A percentile compares a stretch with the other conserved stretches of the same genome.
phyloP scores from a whole-genome alignment of 2,797 vertebrate species.

The Artibeus lituratus region DNA sequence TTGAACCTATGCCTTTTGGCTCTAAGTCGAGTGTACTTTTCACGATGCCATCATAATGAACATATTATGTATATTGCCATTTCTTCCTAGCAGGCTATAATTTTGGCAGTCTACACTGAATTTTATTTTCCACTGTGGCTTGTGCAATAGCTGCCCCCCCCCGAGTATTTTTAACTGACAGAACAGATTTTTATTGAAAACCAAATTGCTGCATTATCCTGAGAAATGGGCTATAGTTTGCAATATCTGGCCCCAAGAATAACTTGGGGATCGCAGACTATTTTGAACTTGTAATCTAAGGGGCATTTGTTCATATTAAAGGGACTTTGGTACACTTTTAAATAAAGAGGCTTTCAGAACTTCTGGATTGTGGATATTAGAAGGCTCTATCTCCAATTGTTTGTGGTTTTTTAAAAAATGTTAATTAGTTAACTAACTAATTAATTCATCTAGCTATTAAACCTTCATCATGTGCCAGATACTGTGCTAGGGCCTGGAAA shows the following conservation, averaged over 20 bases:
- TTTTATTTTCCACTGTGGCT: slow-evolving; percentile 51
- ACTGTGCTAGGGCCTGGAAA: not conserved
- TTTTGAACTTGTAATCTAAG: not conserved
- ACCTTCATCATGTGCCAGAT: not conserved
- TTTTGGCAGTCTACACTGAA: slow-evolving; percentile 38
- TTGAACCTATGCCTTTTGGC: slow-evolving; percentile 48
- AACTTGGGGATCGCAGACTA: not conserved
- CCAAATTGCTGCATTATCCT: slow-evolving; percentile 17
- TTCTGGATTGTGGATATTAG: not conserved
- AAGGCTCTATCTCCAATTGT: slow-evolving; percentile 14
- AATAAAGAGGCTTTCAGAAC: slow-evolving; percentile 31
- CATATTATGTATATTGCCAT: slow-evolving; percentile 3
- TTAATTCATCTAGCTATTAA: not conserved
- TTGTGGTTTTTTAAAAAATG: not conserved
- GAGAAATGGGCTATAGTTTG: slow-evolving; percentile 28
- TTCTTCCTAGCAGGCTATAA: slow-evolving; percentile 45
- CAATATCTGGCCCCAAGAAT: not conserved
- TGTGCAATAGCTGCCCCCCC: slow-evolving; percentile 34
- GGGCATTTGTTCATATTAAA: not conserved
- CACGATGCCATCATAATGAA: slow-evolving; percentile 32
- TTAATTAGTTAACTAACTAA: not conserved
- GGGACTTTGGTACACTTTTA: not conserved
- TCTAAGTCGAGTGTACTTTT: not conserved
- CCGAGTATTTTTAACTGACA: slow-evolving; percentile 41
- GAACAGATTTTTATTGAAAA: slow-evolving; percentile 55